Evolutionary conservation across 1,140 invertebrate species (phyloP).

Genomic region (Heliconius himera): DNA sequence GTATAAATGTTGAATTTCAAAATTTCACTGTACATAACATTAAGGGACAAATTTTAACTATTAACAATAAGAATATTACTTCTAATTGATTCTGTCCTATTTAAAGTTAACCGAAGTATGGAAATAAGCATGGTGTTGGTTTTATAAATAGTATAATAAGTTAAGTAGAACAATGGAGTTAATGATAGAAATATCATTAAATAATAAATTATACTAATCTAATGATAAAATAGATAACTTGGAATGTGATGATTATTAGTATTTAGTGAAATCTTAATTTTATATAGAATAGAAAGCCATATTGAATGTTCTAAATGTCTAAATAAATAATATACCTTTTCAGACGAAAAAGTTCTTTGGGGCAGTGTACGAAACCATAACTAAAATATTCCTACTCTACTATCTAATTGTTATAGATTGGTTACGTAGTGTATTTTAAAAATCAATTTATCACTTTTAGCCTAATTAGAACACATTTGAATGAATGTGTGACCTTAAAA

Average conservation of each 20-base stretch:
- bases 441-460: background rate
- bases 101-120: background rate
- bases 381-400: background rate
- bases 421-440: background rate
- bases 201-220: background rate
- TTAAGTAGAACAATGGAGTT: background rate
- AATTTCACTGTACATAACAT: background rate
- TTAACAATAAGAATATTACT: background rate
- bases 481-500: background rate
- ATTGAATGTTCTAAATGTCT: background rate
- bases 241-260: background rate
- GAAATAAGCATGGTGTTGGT: background rate
- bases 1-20: background rate
- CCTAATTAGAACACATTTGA: background rate
- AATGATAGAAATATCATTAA: background rate
- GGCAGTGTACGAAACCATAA: background rate
- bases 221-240: constrained; percentile 9
- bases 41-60: background rate
- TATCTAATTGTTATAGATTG: background rate
- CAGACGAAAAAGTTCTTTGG: background rate
- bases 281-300: background rate
- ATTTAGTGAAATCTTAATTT: constrained; percentile 3
- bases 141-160: background rate
- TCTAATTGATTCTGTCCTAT: background rate
- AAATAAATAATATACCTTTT: background rate